A percentile compares a stretch with the other conserved stretches of the same genome.
These are phyloP conservation scores for Drosophila littoralis DNA, from an alignment of 1,140 invertebrate genomes.

Conservation along the genomic window DNA sequence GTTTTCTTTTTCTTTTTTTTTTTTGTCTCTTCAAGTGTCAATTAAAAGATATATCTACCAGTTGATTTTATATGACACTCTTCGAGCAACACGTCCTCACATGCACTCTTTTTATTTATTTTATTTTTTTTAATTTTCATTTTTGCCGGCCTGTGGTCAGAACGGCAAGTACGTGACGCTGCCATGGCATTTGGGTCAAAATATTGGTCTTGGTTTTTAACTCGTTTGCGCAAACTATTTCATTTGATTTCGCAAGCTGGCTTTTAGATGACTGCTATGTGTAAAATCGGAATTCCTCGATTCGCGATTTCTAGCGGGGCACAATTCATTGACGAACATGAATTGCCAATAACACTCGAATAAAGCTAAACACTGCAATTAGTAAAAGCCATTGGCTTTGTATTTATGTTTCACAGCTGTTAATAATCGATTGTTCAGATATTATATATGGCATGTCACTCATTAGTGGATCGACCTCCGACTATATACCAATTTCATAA, in stretches of 20 bases:
- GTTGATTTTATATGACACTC: slow-evolving; percentile 7
- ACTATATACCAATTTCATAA: too few species aligned
- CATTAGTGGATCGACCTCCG: too few species aligned
- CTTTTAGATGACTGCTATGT: slow-evolving; percentile 17
- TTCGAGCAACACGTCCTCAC: slow-evolving; percentile 40
- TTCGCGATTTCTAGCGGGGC: background rate
- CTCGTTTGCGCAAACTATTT: slow-evolving; percentile 41
- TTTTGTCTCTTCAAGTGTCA: slow-evolving; percentile 30
- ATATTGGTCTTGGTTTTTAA: slow-evolving; percentile 46
- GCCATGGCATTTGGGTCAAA: slow-evolving; percentile 45
- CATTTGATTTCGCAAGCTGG: slow-evolving; percentile 37
- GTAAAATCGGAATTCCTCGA: slow-evolving; percentile 18
- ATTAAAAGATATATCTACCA: slow-evolving; percentile 52
- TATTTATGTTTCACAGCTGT: too few species aligned
- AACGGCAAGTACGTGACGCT: slow-evolving; percentile 47
- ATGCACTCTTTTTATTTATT: slow-evolving; percentile 16
- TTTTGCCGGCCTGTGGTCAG: slow-evolving; percentile 39
- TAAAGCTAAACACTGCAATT: too few species aligned
- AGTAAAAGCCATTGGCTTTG: too few species aligned
- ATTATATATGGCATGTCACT: too few species aligned
- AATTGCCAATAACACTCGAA: too few species aligned
- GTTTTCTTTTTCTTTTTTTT: slow-evolving; percentile 18
- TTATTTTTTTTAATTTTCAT: slow-evolving; percentile 8
- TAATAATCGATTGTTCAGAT: too few species aligned
- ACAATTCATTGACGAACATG: background rate